Conservation (phyloP, 2,888 invertebrate species). For the Frankliniella intonsa region DNA sequence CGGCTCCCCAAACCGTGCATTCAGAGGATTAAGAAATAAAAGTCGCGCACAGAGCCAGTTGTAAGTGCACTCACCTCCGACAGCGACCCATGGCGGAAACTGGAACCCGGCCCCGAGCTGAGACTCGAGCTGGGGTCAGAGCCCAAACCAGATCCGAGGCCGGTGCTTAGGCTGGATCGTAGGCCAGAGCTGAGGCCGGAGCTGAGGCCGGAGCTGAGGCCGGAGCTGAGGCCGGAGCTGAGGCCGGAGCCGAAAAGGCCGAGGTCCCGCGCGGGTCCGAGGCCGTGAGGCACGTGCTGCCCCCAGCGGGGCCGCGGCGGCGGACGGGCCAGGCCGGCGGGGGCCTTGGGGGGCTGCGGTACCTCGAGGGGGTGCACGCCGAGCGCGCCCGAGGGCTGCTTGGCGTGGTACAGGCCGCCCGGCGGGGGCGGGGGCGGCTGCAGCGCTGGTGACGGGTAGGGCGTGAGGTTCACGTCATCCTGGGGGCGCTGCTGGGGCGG, state of each 20-base stretch:
- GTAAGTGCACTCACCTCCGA: too few relatives aligned
- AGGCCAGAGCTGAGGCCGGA: too few relatives aligned
- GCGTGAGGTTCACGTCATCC: constrained; percentile 15
- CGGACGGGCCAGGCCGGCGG: neutral
- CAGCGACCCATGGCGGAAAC: too few relatives aligned
- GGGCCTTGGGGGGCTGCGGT: neutral
- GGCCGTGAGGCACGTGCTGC: neutral
- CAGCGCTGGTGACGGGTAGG: neutral
- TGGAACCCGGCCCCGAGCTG: too few relatives aligned
- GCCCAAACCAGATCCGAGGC: too few relatives aligned
- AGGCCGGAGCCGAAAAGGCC: neutral
- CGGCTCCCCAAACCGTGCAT: too few relatives aligned
- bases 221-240: too few relatives aligned
- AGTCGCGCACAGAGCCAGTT: too few relatives aligned
- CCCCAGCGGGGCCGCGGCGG: neutral
- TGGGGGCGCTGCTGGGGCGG: neutral
- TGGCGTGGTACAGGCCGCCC: neutral
- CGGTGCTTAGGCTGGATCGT: too few relatives aligned
- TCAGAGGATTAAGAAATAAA: too few relatives aligned
- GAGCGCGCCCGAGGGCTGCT: neutral
- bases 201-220: too few relatives aligned
- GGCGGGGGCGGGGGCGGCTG: constrained; percentile 3
- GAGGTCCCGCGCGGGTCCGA: neutral
- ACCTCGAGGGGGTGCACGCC: constrained; percentile 12
- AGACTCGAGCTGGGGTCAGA: too few relatives aligned